Evolutionary conservation across 2,797 vertebrate genomes (phyloP), one percentile per base, ranked within the genome.

Genomic region (Podarcis lilfordi): DNA sequence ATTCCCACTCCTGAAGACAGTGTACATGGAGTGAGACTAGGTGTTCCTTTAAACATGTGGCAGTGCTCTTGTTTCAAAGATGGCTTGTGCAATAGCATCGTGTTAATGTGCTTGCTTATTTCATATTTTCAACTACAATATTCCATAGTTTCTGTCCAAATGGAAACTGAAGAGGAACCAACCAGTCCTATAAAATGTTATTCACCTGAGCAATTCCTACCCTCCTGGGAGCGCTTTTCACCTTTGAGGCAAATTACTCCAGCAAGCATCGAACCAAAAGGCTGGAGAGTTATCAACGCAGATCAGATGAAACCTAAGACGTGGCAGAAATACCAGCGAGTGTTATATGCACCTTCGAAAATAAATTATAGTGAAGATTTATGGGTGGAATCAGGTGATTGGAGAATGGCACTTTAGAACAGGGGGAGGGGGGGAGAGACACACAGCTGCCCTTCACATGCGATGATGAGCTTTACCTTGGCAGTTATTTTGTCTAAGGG

Each of bases 231-330:
- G 64, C 11, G 43, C 29, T 40, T 66, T 77, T 23, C 25, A 27
- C 37, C n/a, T 71, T 50, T 40, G 29, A 85, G 74, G n/a, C 59
- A 75, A 74, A 81, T 82, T 66, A 55, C 19, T 40, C 19, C 2
- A 55, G 8, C 13, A 15, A 71, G 59, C 25, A 61, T 76, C 5
- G 17, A 82, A 55, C 71, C 79, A 43, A 25, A 68, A 82, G 32
- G 29, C 71, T 71, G 50, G 71, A 89, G 79, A 59, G 75, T 66
- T 66, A 66, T 75, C 55, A n/a, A 55, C 23, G 84, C 27, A n/a
- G 23, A 79, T 79, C 80, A 69, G 29, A 80, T 68, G 61, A 89
- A 55, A 69, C 3, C 11, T 25, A 69, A 29, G 32, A 82, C 15
- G 25, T 61, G 29, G 37, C 78, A 29, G 27, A 8, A 35, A 29